phyloP scores from a whole-genome alignment of 2,113 vertebrate species.

The Nicator chloris region DNA sequence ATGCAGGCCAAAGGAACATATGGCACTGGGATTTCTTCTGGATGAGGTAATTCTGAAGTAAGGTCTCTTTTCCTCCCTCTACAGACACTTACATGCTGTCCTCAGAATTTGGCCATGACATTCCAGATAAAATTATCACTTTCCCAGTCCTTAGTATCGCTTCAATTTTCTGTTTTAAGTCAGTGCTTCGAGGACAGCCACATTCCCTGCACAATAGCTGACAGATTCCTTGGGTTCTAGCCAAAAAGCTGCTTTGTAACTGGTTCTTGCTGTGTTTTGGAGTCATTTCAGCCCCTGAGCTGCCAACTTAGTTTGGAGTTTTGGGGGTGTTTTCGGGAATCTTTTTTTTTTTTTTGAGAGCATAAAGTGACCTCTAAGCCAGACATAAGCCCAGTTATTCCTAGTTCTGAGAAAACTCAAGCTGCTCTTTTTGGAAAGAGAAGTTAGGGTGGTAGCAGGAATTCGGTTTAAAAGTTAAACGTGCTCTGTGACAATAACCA shows the following conservation, averaged over 20 bases:
- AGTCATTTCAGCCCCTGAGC: background rate
- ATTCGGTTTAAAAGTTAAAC: background rate
- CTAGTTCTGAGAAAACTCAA: background rate
- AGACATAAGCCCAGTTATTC: background rate
- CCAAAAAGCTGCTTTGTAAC: slow-evolving; percentile 25
- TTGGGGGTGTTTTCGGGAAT: background rate
- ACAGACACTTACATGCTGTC: slow-evolving; percentile 50
- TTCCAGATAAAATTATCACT: slow-evolving; percentile 63
- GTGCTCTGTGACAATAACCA: background rate
- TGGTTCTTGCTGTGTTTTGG: background rate
- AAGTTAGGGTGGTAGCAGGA: background rate
- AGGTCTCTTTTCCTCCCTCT: slow-evolving; percentile 17
- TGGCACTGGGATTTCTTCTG: slow-evolving; percentile 62
- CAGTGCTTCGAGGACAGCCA: slow-evolving; percentile 21
- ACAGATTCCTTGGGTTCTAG: slow-evolving; percentile 48
- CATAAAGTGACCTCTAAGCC: background rate
- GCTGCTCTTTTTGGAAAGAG: background rate
- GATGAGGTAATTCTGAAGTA: slow-evolving; percentile 65
- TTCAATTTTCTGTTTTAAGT: slow-evolving; percentile 43
- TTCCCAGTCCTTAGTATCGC: slow-evolving; percentile 20
- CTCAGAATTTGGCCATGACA: slow-evolving; percentile 54
- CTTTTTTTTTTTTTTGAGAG: background rate
- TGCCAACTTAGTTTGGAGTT: background rate
- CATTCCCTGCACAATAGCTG: slow-evolving; percentile 47
- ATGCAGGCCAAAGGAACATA: slow-evolving; percentile 52